Base-by-base conservation (phyloP, 2,888 invertebrate genomes). In the Campoplex nolae region DNA sequence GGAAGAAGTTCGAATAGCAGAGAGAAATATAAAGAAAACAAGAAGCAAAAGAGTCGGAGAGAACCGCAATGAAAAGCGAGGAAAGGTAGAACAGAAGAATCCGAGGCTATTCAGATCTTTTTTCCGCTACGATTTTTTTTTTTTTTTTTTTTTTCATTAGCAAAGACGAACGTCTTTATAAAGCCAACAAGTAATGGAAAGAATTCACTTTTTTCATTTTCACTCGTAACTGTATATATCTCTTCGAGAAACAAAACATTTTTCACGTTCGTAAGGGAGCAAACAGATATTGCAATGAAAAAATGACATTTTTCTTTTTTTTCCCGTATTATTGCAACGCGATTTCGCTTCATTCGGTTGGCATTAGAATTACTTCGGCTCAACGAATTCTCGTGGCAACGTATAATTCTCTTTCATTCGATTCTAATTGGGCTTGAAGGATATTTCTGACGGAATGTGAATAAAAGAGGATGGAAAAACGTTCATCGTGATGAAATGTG, bases 11-110 rank as follows among this genome's bases (percentile, higher is more conserved):
- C 84, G 23, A 23, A 23, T 23, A 23, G 83, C 35, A 42, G 88
- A 87, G 73, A 87, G 88, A 88, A 78, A 67, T 85, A 88, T 80
- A 86, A 86, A 81, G 88, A 90, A 16, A 32, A 62, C 62, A 58
- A 28, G 58, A 28, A 28, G 58, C 62, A 4, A 16, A 6, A 13
- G 32, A 62, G 32, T 62, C 13, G 6, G 16, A 32, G 13, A 16
- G 9, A 58, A 58, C 58, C 58, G 58, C 58, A 28, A 32, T 58
- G 62, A 32, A 62, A 62, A 32, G 32, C 7, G 62, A 32, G 62
- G 32, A 32, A 32, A 32, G 28, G 62, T 28, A 62, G 16, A 32
- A 62, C 62, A 32, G 32, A 62, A 16, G 62, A 62, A 62, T 67
- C 45, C 18, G 32, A 3, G 56, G 13, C 35, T 54, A 38, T 74